phyloP scores from a whole-genome alignment of 2,113 vertebrate species.

The Mustela lutreola region DNA sequence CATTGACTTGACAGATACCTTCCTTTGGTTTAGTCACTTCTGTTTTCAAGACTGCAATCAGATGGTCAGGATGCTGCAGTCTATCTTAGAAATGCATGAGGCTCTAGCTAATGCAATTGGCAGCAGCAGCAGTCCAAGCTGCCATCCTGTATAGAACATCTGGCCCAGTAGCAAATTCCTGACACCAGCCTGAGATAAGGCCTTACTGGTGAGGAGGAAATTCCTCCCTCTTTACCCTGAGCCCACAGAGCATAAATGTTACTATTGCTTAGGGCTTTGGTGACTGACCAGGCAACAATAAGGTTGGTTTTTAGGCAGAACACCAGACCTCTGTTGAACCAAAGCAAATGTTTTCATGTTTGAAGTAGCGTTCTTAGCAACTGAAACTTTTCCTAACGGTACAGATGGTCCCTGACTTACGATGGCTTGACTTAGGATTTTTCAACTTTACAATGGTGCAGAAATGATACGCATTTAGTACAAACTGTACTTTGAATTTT shows the following conservation, averaged over 20 bases:
- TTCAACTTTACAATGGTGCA: neutral
- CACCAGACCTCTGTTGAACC: neutral
- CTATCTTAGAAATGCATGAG: neutral
- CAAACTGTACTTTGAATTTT: neutral
- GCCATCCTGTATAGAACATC: neutral
- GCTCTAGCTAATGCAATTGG: neutral
- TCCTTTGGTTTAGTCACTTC: constrained; percentile 35
- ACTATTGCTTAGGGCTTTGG: neutral
- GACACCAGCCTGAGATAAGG: neutral
- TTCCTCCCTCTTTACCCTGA: neutral
- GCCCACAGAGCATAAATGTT: neutral
- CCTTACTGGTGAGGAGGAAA: neutral
- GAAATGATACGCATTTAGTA: neutral
- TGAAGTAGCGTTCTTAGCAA: neutral
- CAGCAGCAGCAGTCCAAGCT: neutral
- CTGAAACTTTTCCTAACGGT: neutral
- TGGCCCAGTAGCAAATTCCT: neutral
- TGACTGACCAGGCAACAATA: neutral
- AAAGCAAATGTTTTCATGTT: neutral
- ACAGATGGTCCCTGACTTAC: neutral
- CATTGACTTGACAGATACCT: neutral
- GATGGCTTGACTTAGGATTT: neutral
- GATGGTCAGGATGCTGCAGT: neutral
- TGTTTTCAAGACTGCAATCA: neutral
- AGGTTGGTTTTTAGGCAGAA: constrained; percentile 16